Evolutionary conservation across 2,888 invertebrate species (phyloP).

Genomic region (Polydrusus tereticollis): DNA sequence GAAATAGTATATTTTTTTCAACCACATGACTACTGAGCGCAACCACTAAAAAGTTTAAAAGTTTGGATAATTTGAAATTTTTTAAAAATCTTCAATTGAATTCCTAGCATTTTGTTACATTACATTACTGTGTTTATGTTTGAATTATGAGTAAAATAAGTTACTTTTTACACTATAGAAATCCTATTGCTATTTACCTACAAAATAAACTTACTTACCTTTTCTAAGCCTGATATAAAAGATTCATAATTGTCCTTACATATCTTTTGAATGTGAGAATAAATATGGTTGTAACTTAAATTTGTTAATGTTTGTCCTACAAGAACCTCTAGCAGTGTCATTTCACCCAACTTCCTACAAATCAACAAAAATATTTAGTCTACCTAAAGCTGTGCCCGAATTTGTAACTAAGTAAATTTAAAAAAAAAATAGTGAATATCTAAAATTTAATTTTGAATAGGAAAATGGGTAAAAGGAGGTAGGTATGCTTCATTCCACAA

Average conservation of each 20-base stretch:
- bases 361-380: too few species aligned
- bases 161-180: too few species aligned
- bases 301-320: constrained; percentile 88
- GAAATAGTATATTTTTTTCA: constrained; percentile 83
- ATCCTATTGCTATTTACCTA: too few species aligned
- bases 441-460: too few species aligned
- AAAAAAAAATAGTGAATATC: too few species aligned
- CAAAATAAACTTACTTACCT: constrained; percentile 66
- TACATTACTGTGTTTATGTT: not conserved
- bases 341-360: constrained; percentile 74
- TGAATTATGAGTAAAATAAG: too few species aligned
- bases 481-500: too few species aligned
- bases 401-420: too few species aligned
- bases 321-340: constrained; percentile 85
- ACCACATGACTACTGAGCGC: constrained; percentile 87
- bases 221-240: constrained; percentile 81
- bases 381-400: too few species aligned
- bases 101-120: too few species aligned
- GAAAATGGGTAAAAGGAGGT: too few species aligned
- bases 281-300: constrained; percentile 86
- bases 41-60: constrained; percentile 78
- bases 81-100: not conserved
- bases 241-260: constrained; percentile 92
- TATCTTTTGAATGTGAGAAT: constrained; percentile 84
- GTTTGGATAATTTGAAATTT: constrained; percentile 41